Base-by-base conservation (phyloP, 2,113 vertebrate species). In the Oriolus oriolus region DNA sequence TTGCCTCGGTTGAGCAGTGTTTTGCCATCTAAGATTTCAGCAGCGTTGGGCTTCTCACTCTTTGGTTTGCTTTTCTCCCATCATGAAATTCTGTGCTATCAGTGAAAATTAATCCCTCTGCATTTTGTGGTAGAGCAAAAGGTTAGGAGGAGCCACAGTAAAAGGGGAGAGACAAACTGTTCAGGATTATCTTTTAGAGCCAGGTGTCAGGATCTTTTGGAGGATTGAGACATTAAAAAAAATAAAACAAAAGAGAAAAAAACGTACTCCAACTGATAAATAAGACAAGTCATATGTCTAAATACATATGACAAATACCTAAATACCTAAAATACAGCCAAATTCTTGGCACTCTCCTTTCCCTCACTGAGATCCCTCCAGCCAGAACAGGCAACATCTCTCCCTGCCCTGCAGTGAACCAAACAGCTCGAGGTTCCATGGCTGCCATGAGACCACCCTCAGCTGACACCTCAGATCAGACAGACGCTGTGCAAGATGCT, bases 41-140 rank as follows among this genome's bases (percentile, higher is more conserved):
- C 12, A 53, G 63, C 75, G 24, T 3, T 2, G 3, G 44, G 73
- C 31, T 89, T 79, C 69, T 79, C 24, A 1, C 18, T 64, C 73
- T 74, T 87, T 42, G 39, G 37, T 73, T 95, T 77, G 73, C 8
- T 84, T n/a, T 60, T 52, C 20, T 30, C 35, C 6, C 56, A 23
- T 14, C 13, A 3, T 6, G 64, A 76, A 88, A 81, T 87, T 84
- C 27, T 44, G 73, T 71, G 84, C 60, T 41, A 78, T 87, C 76
- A 78, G 73, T 84, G 91, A 95, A 96, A 95, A 93, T 81, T 47
- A 85, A 94, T 93, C 52, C 56, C 41, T 45, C 63, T 66, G 33
- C 16, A 44, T 90, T 90, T 95, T 44, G 52, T 71, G 70, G 47
- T 5, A 41, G 35, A 89, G 79, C 35, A 71, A 74, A 86, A 71